Conservation (phyloP, 2,113 vertebrate species). For the Etheostoma cragini region DNA sequence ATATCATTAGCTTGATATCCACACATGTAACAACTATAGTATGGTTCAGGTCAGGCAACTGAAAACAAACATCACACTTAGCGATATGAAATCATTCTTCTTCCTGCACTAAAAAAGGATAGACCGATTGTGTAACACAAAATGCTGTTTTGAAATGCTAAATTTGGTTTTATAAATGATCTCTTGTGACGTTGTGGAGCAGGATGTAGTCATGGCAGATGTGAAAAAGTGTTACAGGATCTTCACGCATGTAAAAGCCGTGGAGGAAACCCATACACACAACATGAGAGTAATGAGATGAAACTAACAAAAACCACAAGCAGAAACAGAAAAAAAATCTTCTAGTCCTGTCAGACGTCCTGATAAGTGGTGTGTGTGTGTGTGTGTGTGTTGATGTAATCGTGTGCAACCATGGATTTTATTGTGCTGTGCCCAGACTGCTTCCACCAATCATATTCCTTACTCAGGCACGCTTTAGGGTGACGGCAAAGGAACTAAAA, state of each 20-base stretch:
- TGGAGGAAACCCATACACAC: constrained; percentile 47
- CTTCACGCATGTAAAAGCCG: constrained; percentile 27
- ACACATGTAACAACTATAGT: not conserved
- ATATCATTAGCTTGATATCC: not conserved
- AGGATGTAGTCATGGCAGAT: constrained; percentile 41
- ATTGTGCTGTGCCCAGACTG: constrained; percentile 37
- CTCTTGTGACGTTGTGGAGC: constrained; percentile 19
- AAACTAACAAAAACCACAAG: constrained; percentile 51
- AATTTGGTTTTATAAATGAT: not conserved
- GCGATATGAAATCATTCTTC: not conserved
- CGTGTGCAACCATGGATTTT: constrained; percentile 29
- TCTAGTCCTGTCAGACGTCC: constrained; percentile 43
- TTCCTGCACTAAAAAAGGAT: not conserved
- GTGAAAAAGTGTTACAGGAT: constrained; percentile 24
- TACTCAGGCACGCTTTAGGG: constrained; percentile 67
- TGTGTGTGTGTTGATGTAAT: constrained; percentile 16
- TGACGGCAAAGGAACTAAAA: constrained; percentile 66
- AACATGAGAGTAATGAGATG: constrained; percentile 38
- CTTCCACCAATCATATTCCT: constrained; percentile 70
- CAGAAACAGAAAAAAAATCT: constrained; percentile 35
- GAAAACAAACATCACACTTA: not conserved
- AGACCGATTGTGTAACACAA: not conserved
- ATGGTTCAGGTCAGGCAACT: not conserved
- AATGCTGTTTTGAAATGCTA: not conserved
- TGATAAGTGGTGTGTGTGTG: constrained; percentile 17